phyloP scores from a whole-genome alignment of 2,888 invertebrate species.

The Heliconius aoede region DNA sequence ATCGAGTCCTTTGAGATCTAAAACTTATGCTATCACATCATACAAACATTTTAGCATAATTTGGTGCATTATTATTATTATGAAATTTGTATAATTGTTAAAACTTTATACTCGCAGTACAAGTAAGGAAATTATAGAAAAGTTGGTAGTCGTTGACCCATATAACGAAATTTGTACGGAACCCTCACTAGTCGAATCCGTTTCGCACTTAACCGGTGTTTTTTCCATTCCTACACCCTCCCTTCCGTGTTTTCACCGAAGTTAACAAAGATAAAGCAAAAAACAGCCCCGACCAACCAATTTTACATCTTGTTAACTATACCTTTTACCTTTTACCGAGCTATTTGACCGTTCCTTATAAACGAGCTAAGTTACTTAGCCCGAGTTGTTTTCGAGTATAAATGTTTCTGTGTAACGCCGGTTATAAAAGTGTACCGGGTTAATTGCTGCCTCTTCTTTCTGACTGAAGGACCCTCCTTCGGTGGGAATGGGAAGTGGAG shows the following conservation, averaged over 20 bases:
- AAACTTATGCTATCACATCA: too few species aligned
- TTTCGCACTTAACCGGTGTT: not conserved
- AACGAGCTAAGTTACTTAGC: conserved; percentile 50
- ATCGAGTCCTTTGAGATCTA: too few species aligned
- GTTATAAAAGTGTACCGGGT: conserved; percentile 36
- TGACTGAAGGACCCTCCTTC: too few species aligned
- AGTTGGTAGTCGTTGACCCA: too few species aligned
- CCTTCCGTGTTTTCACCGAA: not conserved
- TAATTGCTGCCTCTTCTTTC: conserved; percentile 29
- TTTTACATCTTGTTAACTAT: conserved; percentile 61
- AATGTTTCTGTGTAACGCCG: conserved; percentile 37
- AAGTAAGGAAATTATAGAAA: too few species aligned
- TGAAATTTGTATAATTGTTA: too few species aligned
- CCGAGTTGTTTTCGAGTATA: conserved; percentile 41
- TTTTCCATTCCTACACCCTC: not conserved
- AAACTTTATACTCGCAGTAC: too few species aligned
- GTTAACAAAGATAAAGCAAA: not conserved
- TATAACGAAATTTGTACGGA: too few species aligned
- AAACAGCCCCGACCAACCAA: conserved; percentile 37
- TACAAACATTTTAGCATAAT: too few species aligned
- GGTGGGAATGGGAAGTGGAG: conserved; percentile 10
- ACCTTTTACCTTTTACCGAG: conserved; percentile 65
- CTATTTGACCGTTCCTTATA: conserved; percentile 56
- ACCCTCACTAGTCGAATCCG: not conserved
- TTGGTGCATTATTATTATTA: too few species aligned